phyloP scores from a whole-genome alignment of 2,888 invertebrate genomes.

The Ectemnius cavifrons region DNA sequence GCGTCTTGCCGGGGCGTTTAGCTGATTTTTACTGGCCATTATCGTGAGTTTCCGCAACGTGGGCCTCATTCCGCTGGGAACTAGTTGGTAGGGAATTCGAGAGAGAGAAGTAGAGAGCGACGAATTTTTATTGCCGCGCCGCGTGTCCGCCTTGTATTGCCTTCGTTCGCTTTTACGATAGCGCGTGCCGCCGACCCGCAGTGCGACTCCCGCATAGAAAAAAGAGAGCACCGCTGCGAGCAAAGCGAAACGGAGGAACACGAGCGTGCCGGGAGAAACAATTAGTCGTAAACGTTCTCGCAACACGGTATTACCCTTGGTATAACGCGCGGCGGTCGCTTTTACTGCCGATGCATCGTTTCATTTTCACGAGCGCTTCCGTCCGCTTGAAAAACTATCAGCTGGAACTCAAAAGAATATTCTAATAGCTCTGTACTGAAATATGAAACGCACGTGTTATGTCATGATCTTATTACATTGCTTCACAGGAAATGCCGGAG shows the following conservation, averaged over 20 bases:
- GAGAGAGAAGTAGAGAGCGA: slow-evolving; percentile 5
- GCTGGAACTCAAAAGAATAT: too few species aligned
- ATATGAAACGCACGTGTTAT: too few species aligned
- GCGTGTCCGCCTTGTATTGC: slow-evolving; percentile 48
- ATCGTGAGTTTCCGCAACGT: slow-evolving; percentile 48
- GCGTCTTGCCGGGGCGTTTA: slow-evolving; percentile 58
- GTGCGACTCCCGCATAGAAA: background rate
- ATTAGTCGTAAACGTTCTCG: slow-evolving; percentile 57
- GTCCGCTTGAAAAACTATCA: background rate
- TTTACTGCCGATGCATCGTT: slow-evolving; percentile 40
- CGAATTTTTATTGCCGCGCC: slow-evolving; percentile 59
- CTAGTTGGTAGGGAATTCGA: slow-evolving; percentile 12
- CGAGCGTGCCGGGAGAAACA: slow-evolving; percentile 39
- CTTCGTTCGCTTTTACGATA: slow-evolving; percentile 53
- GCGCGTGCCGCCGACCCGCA: background rate
- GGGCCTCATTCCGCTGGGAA: slow-evolving; percentile 18
- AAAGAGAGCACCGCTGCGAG: slow-evolving; percentile 12
- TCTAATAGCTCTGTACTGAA: background rate
- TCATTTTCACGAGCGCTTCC: slow-evolving; percentile 23
- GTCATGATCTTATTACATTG: too few species aligned
- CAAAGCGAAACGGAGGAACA: slow-evolving; percentile 5
- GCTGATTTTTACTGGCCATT: slow-evolving; percentile 64
- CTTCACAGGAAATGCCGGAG: too few species aligned
- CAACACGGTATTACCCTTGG: slow-evolving; percentile 24
- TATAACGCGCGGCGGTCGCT: slow-evolving; percentile 21